These are phyloP conservation scores for Onychorhynchus coronatus DNA, from an alignment of 2,113 vertebrate species.

Conservation along the genomic window DNA sequence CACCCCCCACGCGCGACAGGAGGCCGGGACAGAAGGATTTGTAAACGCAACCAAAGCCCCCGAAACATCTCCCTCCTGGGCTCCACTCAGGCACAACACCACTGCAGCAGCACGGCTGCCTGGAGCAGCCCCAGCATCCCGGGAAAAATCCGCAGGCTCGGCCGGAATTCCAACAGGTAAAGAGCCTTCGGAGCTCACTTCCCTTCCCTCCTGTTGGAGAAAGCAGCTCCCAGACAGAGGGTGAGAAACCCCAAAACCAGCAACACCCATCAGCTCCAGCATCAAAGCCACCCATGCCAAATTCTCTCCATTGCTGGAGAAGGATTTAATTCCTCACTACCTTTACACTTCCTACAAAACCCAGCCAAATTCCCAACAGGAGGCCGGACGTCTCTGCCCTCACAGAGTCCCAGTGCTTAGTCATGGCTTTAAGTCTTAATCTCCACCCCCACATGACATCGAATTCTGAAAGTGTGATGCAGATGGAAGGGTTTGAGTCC, in stretches of 20 bases:
- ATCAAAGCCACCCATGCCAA: neutral
- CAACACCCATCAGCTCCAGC: neutral
- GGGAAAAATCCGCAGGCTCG: neutral
- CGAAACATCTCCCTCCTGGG: neutral
- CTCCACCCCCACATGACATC: conserved; percentile 39
- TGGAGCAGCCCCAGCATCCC: neutral
- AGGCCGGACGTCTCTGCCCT: neutral
- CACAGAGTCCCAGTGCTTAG: neutral
- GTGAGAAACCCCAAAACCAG: neutral
- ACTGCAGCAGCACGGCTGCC: neutral
- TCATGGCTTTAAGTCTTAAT: neutral
- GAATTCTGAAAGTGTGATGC: neutral
- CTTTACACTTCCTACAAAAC: neutral
- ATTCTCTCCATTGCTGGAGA: neutral
- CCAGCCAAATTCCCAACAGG: neutral
- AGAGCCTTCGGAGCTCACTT: neutral
- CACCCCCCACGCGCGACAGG: neutral
- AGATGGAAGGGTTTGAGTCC: neutral
- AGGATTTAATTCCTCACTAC: neutral
- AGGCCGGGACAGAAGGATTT: neutral
- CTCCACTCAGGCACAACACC: neutral
- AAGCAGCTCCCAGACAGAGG: neutral
- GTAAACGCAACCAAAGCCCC: neutral
- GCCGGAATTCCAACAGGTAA: neutral
- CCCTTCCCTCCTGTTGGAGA: neutral